These are phyloP conservation scores for Chloebia gouldiae DNA, from an alignment of 2,113 vertebrate genomes.

Conservation along the genomic window DNA sequence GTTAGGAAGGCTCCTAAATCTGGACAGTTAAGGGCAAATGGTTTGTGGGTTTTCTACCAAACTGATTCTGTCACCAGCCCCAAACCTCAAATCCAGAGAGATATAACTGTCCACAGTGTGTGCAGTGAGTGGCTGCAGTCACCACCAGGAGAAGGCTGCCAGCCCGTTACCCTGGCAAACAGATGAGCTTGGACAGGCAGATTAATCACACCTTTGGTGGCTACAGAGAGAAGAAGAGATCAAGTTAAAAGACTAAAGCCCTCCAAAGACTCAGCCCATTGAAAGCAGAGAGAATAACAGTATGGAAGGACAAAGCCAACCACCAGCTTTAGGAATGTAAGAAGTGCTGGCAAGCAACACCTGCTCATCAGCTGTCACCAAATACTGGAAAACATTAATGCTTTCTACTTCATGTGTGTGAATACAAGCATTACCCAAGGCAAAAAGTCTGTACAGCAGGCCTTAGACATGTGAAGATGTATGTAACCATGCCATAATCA, in stretches of 20 bases:
- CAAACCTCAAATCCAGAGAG: not conserved
- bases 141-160: not conserved
- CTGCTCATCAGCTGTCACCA: not conserved
- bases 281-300: not conserved
- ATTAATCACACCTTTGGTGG: not conserved
- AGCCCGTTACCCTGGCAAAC: not conserved
- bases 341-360: not conserved
- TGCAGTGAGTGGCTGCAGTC: not conserved
- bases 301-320: not conserved
- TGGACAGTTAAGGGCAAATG: not conserved
- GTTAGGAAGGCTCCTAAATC: not conserved
- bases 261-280: not conserved
- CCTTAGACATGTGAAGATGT: accelerated
- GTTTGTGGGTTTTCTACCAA: not conserved
- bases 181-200: not conserved
- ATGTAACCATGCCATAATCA: not conserved
- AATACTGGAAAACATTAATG: not conserved
- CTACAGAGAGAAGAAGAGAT: not conserved
- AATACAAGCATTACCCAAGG: not conserved
- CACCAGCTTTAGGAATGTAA: not conserved
- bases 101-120: not conserved
- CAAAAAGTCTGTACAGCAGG: not conserved
- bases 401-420: not conserved
- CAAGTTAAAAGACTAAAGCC: not conserved
- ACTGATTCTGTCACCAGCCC: not conserved